phyloP scores from a whole-genome alignment of 2,888 invertebrate species.

The Drosophila merina region DNA sequence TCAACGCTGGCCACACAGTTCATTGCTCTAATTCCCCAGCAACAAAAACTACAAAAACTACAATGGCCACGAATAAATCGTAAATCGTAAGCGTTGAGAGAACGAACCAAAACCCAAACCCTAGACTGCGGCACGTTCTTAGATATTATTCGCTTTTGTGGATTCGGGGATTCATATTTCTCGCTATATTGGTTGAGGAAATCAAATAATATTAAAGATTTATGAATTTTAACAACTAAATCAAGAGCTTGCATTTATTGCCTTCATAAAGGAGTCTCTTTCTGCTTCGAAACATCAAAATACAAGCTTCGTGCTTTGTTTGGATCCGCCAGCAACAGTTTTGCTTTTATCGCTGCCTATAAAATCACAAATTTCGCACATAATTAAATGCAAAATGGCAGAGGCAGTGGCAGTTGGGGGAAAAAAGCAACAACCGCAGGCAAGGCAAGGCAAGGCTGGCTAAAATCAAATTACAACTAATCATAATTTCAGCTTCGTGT shows the following conservation, averaged over 20 bases:
- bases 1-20: slow-evolving; percentile 51
- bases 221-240: too few species aligned
- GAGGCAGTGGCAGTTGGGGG: not conserved
- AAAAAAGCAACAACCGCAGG: slow-evolving; percentile 18
- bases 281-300: too few species aligned
- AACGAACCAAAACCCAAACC: slow-evolving; percentile 17
- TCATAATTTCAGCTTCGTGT: slow-evolving; percentile 43
- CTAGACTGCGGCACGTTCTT: slow-evolving; percentile 35
- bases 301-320: slow-evolving; percentile 39
- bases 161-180: not conserved
- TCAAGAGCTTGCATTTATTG: too few species aligned
- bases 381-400: slow-evolving; percentile 47
- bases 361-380: slow-evolving; percentile 49
- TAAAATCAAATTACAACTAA: slow-evolving; percentile 67
- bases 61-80: slow-evolving; percentile 25
- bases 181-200: not conserved
- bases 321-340: slow-evolving; percentile 13
- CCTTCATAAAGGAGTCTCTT: not conserved
- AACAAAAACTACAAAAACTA: slow-evolving; percentile 9
- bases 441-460: slow-evolving; percentile 34
- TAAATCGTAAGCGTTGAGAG: slow-evolving; percentile 30
- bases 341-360: slow-evolving; percentile 33
- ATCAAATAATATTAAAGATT: too few species aligned
- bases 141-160: slow-evolving; percentile 27
- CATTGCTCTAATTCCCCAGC: slow-evolving; percentile 61